phyloP scores from a whole-genome alignment of 2,888 invertebrate genomes.

The Onchidella celtica region DNA sequence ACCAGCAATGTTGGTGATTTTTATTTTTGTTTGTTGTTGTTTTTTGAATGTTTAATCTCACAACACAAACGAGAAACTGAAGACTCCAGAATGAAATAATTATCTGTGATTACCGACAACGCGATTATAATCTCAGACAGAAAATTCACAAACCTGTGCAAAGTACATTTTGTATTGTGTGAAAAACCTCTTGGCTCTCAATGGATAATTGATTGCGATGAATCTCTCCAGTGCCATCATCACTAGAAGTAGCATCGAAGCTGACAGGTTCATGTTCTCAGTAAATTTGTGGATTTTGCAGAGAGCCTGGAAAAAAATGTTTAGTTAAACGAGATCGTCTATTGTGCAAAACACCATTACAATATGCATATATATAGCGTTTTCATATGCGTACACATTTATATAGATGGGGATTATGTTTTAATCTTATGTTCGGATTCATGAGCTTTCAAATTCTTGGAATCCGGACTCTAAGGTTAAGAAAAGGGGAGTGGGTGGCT shows the following conservation, averaged over 20 bases:
- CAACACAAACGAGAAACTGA: no score
- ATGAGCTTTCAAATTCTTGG: no score
- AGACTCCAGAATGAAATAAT: neutral
- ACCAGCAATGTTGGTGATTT: no score
- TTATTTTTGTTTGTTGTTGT: no score
- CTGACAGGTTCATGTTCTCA: constrained; percentile 92
- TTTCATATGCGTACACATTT: no score
- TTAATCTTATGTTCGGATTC: no score
- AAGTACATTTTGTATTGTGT: constrained; percentile 87
- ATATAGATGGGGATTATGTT: no score
- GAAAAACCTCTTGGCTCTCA: constrained; percentile 91
- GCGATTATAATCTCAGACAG: neutral
- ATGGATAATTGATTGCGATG: constrained; percentile 84
- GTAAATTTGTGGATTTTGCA: constrained; percentile 96
- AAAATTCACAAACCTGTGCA: constrained; percentile 71
- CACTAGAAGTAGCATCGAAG: constrained; percentile 93
- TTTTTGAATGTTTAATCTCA: no score
- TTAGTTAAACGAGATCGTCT: neutral
- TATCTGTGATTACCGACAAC: neutral
- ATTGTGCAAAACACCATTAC: neutral
- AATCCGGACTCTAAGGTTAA: no score
- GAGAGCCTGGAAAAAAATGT: constrained; percentile 80
- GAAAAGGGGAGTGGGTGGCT: no score
- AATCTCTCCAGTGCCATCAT: constrained; percentile 82
- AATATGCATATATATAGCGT: no score